Evolutionary conservation across 2,113 vertebrate genomes (phyloP), one percentile per base, ranked within the genome.

Genomic region (Caranx melampygus): DNA sequence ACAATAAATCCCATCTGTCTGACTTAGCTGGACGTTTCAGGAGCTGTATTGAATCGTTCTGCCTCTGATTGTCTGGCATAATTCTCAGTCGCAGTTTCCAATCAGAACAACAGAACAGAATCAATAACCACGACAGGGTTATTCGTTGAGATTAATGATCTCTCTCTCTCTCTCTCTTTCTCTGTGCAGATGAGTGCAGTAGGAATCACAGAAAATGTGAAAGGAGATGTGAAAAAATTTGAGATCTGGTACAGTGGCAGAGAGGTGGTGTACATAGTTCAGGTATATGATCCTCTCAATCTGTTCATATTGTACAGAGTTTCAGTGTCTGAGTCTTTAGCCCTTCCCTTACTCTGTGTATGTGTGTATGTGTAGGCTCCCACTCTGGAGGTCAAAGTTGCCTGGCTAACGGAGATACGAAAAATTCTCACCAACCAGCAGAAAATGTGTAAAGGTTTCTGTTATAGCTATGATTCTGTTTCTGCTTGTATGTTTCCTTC

Each of bases 181-280:
- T 78, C 6, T 79, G 21, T 88, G 2, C 65, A 99, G 98, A 98
- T 99, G 97, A 96, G 92, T 81, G 95, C 97, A 3, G 95, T 97
- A 65, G 97, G 96, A 62, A 95, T 99, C 87, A 98, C 97, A 2
- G 98, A 99, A 89, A 97, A 95, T 0, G 95, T 99, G 60, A 99
- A 99, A 87, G 98, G 97, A 66, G 98, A 99, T 47, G 92, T 94
- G 68, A 97, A 96, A 90, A 99, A 99, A 81, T 99, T 99, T 95
- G 98, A 99, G 89, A 96, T 99, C 89, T 98, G 97, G 95, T 97
- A 97, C 87, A 97, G 95, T 1, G 96, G 95, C 16, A 93, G 97
- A 85, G 97, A 99, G 68, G 97, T 98, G 69, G 96, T 98, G 37
- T 99, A 99, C 2, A 94, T 99, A 7, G 91, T 99, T 31, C 98